Conservation (phyloP, 2,113 vertebrate species). For the Caloenas nicobarica region DNA sequence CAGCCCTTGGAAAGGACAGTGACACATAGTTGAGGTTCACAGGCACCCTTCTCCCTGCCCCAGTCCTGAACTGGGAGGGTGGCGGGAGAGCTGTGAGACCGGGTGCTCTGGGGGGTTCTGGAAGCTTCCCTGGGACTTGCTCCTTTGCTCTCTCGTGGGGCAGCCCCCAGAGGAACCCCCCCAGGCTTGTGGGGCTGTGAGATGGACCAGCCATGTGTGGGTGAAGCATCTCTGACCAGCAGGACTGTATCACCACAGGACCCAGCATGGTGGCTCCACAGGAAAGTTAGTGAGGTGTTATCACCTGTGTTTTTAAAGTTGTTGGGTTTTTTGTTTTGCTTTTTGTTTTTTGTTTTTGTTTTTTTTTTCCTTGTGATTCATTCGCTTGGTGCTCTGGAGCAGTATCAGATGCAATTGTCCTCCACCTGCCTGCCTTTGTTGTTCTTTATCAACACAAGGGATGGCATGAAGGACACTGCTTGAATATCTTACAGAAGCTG, state of each 20-base stretch:
- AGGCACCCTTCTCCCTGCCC: not conserved
- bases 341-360: not conserved
- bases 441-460: not conserved
- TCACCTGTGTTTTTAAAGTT: not conserved
- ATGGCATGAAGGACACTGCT: not conserved
- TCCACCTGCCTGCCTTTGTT: not conserved
- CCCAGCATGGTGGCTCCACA: not conserved
- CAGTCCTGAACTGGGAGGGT: not conserved
- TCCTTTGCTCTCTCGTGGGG: accelerated
- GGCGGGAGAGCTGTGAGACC: not conserved
- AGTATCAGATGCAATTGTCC: accelerated
- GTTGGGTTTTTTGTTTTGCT: not conserved
- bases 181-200: accelerated
- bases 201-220: accelerated
- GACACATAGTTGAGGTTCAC: not conserved
- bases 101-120: accelerated
- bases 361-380: not conserved
- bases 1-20: not conserved
- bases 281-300: accelerated
- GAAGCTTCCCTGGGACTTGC: accelerated
- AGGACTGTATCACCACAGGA: not conserved
- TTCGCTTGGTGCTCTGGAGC: accelerated
- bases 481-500: not conserved
- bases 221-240: not conserved
- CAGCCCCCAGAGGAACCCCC: not conserved